Conservation (phyloP, 2,113 vertebrate species). For the Sigmodon hispidus region DNA sequence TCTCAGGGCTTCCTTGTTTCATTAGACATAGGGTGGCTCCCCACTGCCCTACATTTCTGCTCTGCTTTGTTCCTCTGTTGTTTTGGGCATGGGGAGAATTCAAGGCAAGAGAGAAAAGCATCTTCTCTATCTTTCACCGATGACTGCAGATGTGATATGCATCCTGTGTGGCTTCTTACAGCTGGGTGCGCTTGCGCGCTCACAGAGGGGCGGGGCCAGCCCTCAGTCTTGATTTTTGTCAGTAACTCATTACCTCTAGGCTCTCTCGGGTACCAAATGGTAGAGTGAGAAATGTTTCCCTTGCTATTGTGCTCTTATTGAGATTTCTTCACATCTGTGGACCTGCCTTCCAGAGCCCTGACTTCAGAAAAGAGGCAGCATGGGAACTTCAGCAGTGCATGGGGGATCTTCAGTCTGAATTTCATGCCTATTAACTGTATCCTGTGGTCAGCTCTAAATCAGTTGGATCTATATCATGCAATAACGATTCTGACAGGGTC, state of each 20-base stretch:
- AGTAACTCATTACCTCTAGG: accelerated
- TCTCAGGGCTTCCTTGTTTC: conserved; percentile 64
- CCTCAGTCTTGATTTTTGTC: neutral
- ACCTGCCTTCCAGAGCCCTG: neutral
- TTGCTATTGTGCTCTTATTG: neutral
- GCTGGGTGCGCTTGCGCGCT: neutral
- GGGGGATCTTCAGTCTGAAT: neutral
- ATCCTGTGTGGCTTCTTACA: neutral
- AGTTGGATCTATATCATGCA: neutral
- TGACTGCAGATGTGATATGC: neutral
- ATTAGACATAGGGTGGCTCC: conserved; percentile 51
- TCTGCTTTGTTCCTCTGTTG: conserved; percentile 5
- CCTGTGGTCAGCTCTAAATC: neutral
- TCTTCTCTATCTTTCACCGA: neutral
- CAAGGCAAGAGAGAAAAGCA: neutral
- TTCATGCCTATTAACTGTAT: neutral
- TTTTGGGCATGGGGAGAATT: neutral
- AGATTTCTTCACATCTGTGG: neutral
- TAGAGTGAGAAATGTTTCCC: neutral
- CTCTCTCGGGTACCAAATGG: neutral
- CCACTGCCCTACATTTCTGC: conserved; percentile 30
- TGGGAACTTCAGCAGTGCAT: neutral
- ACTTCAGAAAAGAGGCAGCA: neutral
- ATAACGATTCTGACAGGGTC: neutral
- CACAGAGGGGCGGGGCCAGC: neutral